A percentile compares a stretch with the other conserved stretches of the same genome.
These are phyloP conservation scores for Rotaria macrura DNA, from an alignment of 2,888 invertebrate genomes.

Conservation along the genomic window DNA sequence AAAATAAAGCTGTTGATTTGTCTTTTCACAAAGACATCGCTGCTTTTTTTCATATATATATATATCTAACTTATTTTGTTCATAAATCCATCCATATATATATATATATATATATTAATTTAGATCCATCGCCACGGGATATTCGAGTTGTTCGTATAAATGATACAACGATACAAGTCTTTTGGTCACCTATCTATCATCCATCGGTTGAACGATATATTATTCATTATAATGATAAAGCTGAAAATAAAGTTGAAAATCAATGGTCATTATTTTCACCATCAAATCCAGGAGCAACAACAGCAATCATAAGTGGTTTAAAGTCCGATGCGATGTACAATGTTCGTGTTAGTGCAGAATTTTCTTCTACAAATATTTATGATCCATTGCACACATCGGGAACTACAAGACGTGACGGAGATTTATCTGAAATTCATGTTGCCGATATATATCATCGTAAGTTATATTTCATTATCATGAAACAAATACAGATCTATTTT, in stretches of 20 bases:
- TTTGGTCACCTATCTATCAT: not conserved
- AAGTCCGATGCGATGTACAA: not conserved
- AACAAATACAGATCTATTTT: not conserved
- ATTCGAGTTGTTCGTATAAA: not conserved
- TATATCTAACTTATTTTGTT: not conserved
- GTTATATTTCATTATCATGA: not conserved
- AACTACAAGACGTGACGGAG: not conserved
- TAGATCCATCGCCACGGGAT: not conserved
- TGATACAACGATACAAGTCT: not conserved
- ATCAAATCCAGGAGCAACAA: not conserved
- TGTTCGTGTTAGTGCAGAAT: conserved; percentile 12
- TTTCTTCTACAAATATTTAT: not conserved
- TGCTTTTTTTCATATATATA: not conserved
- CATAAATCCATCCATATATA: no score
- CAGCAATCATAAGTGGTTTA: not conserved
- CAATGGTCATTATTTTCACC: not conserved
- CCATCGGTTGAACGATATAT: not conserved
- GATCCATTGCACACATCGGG: not conserved
- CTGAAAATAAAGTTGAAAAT: not conserved
- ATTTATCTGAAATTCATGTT: not conserved
- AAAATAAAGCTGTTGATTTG: not conserved
- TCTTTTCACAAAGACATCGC: no score
- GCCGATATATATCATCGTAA: not conserved
- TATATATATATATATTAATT: not conserved
- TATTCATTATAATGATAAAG: conserved; percentile 6